Conservation (phyloP, 2,888 invertebrate species). For the Eupsilia transversa region DNA sequence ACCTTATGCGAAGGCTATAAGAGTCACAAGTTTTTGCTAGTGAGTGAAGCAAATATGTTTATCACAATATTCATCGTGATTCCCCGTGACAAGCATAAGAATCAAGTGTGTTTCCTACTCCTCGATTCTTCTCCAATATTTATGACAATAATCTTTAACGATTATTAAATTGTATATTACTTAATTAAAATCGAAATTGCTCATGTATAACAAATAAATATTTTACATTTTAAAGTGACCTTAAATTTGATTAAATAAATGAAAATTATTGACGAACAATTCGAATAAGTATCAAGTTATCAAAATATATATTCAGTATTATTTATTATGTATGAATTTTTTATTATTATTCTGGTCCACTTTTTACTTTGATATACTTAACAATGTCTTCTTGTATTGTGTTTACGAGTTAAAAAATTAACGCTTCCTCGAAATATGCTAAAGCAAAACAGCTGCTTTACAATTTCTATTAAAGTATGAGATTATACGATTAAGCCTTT, state of each 20-base stretch:
- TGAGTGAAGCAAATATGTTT: background rate
- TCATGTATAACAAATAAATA: slow-evolving; percentile 67
- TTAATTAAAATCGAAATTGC: slow-evolving; percentile 72
- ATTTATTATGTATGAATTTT: slow-evolving; percentile 48
- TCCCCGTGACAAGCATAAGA: slow-evolving; percentile 17
- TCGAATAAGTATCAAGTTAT: slow-evolving; percentile 45
- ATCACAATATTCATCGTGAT: background rate
- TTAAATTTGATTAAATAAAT: slow-evolving; percentile 68
- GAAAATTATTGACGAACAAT: slow-evolving; percentile 58
- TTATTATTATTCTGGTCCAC: slow-evolving; percentile 26
- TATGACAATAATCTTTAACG: slow-evolving; percentile 65
- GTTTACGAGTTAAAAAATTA: slow-evolving; percentile 53
- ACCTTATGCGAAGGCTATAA: slow-evolving; percentile 31
- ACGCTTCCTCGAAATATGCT: slow-evolving; percentile 48
- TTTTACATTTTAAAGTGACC: slow-evolving; percentile 74
- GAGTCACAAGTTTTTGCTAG: slow-evolving; percentile 1
- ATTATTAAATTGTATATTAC: slow-evolving; percentile 58
- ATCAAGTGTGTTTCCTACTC: slow-evolving; percentile 55
- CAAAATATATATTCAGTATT: slow-evolving; percentile 65
- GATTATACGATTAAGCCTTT: slow-evolving; percentile 56
- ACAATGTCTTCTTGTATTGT: slow-evolving; percentile 48
- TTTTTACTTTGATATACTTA: slow-evolving; percentile 18
- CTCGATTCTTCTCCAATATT: slow-evolving; percentile 44
- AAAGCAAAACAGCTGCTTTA: slow-evolving; percentile 41
- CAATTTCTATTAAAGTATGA: slow-evolving; percentile 33